Percentiles rank a stretch among this genome's conserved stretches.
Conservation (phyloP, 2,797 vertebrate species). For the Siniperca obscura region DNA sequence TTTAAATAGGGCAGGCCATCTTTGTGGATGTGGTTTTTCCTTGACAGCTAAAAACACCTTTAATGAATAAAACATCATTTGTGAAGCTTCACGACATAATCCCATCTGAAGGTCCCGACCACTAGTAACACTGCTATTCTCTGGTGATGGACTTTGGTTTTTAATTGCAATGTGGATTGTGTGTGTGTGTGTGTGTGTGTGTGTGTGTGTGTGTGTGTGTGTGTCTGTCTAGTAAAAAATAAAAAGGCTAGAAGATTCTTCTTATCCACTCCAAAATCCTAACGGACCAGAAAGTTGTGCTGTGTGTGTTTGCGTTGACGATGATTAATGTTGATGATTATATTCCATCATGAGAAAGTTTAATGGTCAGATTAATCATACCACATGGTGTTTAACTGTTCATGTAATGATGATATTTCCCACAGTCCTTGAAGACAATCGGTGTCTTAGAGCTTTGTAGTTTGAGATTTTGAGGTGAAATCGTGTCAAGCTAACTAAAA, state of each 20-base stretch:
- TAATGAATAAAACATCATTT: constrained; percentile 70
- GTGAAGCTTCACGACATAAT: constrained; percentile 65
- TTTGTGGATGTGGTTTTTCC: constrained; percentile 19
- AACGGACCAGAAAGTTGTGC: not conserved
- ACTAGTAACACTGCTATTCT: constrained; percentile 11
- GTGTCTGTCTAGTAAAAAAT: not conserved
- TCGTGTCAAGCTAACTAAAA: constrained; percentile 31
- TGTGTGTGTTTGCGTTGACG: not conserved
- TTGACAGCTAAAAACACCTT: constrained; percentile 69
- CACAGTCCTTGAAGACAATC: constrained; percentile 3
- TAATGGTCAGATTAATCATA: not conserved
- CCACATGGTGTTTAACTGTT: not conserved
- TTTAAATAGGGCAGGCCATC: constrained; percentile 21
- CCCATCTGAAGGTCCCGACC: constrained; percentile 62
- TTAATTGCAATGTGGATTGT: constrained; percentile 18
- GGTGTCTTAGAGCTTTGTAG: not conserved
- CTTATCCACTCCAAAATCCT: not conserved
- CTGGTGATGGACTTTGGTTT: constrained; percentile 49
- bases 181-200: not conserved
- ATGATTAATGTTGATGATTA: not conserved
- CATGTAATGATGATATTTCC: not conserved
- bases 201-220: not conserved
- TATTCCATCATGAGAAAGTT: not conserved
- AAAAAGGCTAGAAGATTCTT: not conserved
- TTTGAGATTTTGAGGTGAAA: constrained; percentile 40